These are phyloP conservation scores for Cottoperca gobio DNA, from an alignment of 2,797 vertebrate genomes.

Conservation along the genomic window DNA sequence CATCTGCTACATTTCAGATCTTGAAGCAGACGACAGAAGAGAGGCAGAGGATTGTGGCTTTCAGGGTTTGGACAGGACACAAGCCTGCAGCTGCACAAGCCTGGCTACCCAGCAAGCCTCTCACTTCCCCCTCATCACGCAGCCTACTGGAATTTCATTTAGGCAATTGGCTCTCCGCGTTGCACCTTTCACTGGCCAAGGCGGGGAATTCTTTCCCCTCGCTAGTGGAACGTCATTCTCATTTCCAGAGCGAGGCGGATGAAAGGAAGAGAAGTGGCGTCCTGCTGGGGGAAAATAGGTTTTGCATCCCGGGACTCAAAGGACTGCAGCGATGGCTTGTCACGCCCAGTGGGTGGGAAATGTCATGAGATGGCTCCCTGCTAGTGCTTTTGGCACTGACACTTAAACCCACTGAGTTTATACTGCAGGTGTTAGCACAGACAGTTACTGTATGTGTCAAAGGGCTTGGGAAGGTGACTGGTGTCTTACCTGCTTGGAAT, in stretches of 20 bases:
- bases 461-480: not conserved
- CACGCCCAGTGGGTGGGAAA: conserved; percentile 64
- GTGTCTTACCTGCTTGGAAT: conserved; percentile 22
- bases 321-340: conserved; percentile 45
- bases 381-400: conserved; percentile 54
- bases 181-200: conserved; percentile 61
- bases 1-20: conserved; percentile 12
- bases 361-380: conserved; percentile 64
- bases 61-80: conserved; percentile 36
- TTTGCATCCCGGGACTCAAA: conserved; percentile 58
- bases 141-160: conserved; percentile 71
- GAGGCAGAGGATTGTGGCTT: conserved; percentile 9
- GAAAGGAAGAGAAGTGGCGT: conserved; percentile 55
- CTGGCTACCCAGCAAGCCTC: conserved; percentile 37
- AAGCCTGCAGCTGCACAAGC: conserved; percentile 55
- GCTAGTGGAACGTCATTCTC: conserved; percentile 66
- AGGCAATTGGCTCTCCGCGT: conserved; percentile 62
- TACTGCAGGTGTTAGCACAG: conserved; percentile 47
- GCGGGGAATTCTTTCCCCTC: conserved; percentile 70
- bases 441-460: conserved; percentile 20
- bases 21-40: conserved; percentile 5
- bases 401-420: conserved; percentile 35
- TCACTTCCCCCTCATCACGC: conserved; percentile 69
- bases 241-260: conserved; percentile 67
- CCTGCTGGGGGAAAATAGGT: conserved; percentile 57